Percentiles rank a stretch among this genome's conserved stretches.
Evolutionary conservation across 2,113 vertebrate genomes (phyloP).

Genomic region (Lanius ludovicianus): DNA sequence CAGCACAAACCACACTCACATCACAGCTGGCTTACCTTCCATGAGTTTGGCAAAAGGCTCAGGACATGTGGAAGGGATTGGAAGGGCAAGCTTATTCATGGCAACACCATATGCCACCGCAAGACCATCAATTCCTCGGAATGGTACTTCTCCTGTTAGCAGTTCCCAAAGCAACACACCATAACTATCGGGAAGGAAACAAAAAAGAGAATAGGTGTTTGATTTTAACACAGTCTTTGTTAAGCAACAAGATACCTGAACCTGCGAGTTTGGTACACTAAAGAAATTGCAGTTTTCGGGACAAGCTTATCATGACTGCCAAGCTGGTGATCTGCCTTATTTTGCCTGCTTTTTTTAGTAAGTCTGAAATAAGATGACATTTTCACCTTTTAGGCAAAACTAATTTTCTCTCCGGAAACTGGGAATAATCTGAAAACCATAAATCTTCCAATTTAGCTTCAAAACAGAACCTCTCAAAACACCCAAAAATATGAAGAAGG

Average conservation of each 20-base stretch:
- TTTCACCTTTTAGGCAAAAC: not conserved
- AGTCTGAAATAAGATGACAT: not conserved
- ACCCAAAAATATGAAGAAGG: not conserved
- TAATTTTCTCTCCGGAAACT: not conserved
- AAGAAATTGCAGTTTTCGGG: not conserved
- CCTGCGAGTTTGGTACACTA: not conserved
- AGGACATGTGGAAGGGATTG: slow-evolving; percentile 94
- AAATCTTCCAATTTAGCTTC: not conserved
- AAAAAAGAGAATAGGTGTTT: not conserved
- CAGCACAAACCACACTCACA: not conserved
- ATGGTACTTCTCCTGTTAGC: slow-evolving; percentile 93
- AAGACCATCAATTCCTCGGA: slow-evolving; percentile 92
- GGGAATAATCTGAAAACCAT: not conserved
- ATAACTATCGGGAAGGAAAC: slow-evolving; percentile 74
- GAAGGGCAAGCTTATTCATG: slow-evolving; percentile 97
- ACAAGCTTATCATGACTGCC: not conserved
- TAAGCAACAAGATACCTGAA: not conserved
- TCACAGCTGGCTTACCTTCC: slow-evolving; percentile 82
- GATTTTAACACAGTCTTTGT: not conserved
- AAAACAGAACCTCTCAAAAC: not conserved
- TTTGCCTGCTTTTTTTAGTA: not conserved
- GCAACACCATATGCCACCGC: slow-evolving; percentile 95
- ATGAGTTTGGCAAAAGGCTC: slow-evolving; percentile 93
- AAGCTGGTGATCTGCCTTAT: not conserved
- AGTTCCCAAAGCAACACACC: slow-evolving; percentile 95